Conservation (phyloP, 2,888 invertebrate genomes). For the Dicyrtomina minuta region DNA sequence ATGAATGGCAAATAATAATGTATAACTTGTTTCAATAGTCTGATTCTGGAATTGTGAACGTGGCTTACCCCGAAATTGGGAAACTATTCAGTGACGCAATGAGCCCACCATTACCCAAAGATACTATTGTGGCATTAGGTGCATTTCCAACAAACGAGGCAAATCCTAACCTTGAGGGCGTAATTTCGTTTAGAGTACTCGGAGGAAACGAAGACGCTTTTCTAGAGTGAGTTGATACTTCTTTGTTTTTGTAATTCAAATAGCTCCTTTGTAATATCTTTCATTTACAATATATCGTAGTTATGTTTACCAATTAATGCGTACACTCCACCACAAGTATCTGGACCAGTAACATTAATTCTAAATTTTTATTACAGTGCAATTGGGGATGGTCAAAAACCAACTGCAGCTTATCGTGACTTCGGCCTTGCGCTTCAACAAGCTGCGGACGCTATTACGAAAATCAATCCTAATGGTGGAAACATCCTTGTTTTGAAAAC, state of each 20-base stretch:
- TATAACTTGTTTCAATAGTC: neutral
- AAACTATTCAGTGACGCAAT: neutral
- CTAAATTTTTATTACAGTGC: no score
- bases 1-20: no score
- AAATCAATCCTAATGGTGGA: neutral
- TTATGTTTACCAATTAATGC: no score
- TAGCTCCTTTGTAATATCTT: no score
- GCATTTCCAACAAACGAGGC: neutral
- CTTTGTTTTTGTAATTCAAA: no score
- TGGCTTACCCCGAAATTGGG: neutral
- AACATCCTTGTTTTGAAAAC: conserved; percentile 18
- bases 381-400: neutral
- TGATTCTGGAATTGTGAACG: neutral
- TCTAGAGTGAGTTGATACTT: neutral
- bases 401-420: neutral
- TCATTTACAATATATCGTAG: no score
- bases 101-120: neutral
- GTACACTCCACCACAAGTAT: no score
- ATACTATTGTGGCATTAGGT: neutral
- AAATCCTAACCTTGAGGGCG: neutral
- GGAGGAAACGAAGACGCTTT: neutral
- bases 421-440: conserved; percentile 21
- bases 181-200: neutral
- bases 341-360: no score
- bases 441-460: conserved; percentile 1